phyloP scores from a whole-genome alignment of 2,888 invertebrate genomes.

The Busseola fusca region DNA sequence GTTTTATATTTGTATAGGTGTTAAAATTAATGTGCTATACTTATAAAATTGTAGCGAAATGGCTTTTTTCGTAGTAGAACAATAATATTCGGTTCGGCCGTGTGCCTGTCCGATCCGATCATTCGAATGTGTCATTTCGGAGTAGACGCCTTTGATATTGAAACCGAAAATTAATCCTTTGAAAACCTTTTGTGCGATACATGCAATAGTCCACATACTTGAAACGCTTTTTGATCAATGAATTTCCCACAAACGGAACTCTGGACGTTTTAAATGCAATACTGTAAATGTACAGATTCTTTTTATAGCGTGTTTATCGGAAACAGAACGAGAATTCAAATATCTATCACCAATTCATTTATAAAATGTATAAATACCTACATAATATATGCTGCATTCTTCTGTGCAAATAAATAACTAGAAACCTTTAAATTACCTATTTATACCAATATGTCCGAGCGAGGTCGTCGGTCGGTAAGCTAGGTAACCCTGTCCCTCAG shows the following conservation, averaged over 20 bases:
- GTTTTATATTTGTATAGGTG: too few relatives aligned
- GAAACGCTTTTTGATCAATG: conserved; percentile 27
- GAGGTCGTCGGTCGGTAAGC: background rate
- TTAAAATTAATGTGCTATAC: too few relatives aligned
- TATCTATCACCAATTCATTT: conserved; percentile 1
- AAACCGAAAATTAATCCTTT: background rate
- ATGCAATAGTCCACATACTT: conserved; percentile 5
- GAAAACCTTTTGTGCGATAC: conserved; percentile 6
- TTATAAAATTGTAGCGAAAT: too few relatives aligned
- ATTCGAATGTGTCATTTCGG: too few relatives aligned
- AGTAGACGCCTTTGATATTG: background rate
- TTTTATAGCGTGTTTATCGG: conserved; percentile 22
- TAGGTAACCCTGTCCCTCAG: background rate
- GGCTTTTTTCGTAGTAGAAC: too few relatives aligned
- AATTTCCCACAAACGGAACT: conserved; percentile 19
- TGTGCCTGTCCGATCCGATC: too few relatives aligned
- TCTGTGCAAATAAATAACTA: conserved; percentile 5
- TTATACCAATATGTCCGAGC: background rate
- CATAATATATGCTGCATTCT: conserved; percentile 16
- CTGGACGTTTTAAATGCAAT: conserved; percentile 24
- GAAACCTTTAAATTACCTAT: background rate
- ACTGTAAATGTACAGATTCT: conserved; percentile 15
- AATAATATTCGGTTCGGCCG: too few relatives aligned
- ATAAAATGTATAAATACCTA: background rate
- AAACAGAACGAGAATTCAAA: conserved; percentile 22